Evolutionary conservation across 2,113 vertebrate species (phyloP).

Genomic region (Malurus alboscapulatus): DNA sequence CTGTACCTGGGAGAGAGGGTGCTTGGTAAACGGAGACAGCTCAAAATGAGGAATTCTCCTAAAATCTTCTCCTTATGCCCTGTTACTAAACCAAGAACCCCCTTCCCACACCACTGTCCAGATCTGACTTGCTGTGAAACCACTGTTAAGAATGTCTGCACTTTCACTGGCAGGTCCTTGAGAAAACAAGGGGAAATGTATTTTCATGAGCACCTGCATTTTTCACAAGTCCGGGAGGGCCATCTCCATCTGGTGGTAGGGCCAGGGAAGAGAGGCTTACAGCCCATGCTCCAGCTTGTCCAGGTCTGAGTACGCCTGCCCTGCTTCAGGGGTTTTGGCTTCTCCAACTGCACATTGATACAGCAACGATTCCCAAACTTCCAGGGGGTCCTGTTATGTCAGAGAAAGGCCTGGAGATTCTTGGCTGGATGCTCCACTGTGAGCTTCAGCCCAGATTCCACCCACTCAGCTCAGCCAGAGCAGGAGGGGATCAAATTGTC

Average conservation of each 20-base stretch:
- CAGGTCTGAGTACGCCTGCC: not conserved
- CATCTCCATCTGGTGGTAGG: constrained; percentile 18
- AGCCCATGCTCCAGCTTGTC: not conserved
- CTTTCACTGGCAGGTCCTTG: not conserved
- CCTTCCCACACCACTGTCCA: not conserved
- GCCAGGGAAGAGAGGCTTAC: not conserved
- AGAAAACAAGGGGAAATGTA: not conserved
- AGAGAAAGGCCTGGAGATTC: constrained; percentile 46
- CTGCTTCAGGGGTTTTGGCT: not conserved
- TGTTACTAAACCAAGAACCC: not conserved
- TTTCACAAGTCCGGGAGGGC: not conserved
- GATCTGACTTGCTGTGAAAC: not conserved
- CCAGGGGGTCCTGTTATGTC: constrained; percentile 49
- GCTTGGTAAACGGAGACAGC: rapidly evolving
- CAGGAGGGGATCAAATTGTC: constrained; percentile 50
- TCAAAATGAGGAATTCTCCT: not conserved
- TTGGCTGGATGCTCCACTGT: constrained; percentile 8
- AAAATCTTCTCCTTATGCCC: not conserved
- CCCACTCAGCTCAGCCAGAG: constrained; percentile 46
- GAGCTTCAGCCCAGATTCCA: constrained; percentile 46
- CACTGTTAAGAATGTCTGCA: not conserved
- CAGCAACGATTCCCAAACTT: constrained; percentile 17
- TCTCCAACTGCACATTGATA: constrained; percentile 1
- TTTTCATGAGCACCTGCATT: not conserved
- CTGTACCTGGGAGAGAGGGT: not conserved